Conservation (phyloP, 2,113 vertebrate species). For the Regulus satrapa region DNA sequence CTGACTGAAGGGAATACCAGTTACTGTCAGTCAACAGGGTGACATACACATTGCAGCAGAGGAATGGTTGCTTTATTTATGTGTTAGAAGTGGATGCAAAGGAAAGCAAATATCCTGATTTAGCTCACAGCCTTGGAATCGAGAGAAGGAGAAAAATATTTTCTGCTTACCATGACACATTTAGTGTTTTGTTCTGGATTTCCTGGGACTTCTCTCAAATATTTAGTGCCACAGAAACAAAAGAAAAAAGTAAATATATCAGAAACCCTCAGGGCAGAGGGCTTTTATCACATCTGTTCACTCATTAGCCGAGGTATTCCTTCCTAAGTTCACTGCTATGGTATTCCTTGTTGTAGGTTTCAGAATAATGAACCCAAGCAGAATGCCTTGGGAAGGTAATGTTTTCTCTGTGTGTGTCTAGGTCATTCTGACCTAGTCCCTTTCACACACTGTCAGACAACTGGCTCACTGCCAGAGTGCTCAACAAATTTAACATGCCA, state of each 20-base stretch:
- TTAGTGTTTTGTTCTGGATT: background rate
- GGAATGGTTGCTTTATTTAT: background rate
- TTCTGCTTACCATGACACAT: background rate
- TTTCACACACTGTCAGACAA: background rate
- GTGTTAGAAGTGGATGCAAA: background rate
- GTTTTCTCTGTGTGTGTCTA: background rate
- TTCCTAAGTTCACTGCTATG: background rate
- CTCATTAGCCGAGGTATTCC: background rate
- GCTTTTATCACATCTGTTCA: background rate
- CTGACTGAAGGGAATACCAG: background rate
- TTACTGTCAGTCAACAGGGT: background rate
- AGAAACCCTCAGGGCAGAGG: background rate
- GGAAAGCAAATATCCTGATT: background rate
- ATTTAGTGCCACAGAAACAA: background rate
- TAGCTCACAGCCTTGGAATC: background rate
- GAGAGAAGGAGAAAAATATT: background rate
- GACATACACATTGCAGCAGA: conserved; percentile 4
- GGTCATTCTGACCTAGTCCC: conserved; percentile 26
- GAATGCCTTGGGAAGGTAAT: background rate
- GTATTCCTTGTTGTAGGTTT: background rate
- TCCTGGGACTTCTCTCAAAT: background rate
- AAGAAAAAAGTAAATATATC: background rate
- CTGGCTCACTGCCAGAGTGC: background rate
- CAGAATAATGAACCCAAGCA: background rate
- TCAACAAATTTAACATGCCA: background rate